Conservation (phyloP, 2,113 vertebrate species). For the Anguilla rostrata region DNA sequence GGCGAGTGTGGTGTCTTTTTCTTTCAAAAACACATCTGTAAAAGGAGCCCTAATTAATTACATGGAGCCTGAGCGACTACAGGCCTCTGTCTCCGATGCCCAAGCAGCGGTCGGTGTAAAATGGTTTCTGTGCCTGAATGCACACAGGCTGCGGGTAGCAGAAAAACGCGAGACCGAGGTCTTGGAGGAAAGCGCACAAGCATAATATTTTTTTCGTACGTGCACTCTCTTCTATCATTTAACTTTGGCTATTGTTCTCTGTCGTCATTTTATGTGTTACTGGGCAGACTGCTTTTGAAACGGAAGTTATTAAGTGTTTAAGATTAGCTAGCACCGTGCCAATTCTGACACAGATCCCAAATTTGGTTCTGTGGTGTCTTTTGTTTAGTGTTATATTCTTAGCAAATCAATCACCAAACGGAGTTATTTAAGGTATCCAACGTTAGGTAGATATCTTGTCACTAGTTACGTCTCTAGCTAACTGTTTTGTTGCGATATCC, state of each 20-base stretch:
- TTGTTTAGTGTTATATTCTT: conserved; percentile 14
- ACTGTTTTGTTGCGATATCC: not conserved
- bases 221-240: not conserved
- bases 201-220: not conserved
- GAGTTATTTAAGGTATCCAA: not conserved
- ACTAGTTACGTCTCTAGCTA: not conserved
- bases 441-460: not conserved
- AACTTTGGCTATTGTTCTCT: not conserved
- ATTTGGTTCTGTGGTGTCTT: conserved; percentile 12
- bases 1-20: conserved; percentile 58
- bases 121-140: conserved; percentile 60
- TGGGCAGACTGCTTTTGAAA: conserved; percentile 15
- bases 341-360: conserved; percentile 28
- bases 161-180: conserved; percentile 71
- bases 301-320: conserved; percentile 7
- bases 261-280: not conserved
- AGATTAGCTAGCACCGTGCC: conserved; percentile 23
- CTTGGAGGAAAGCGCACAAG: conserved; percentile 30
- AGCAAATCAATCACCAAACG: not conserved
- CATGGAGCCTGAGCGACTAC: conserved; percentile 70
- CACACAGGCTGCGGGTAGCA: conserved; percentile 60
- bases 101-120: conserved; percentile 63
- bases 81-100: conserved; percentile 72
- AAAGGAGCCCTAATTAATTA: conserved; percentile 73
- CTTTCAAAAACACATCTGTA: conserved; percentile 62